Percentiles rank a stretch among this genome's conserved stretches.
phyloP scores from a whole-genome alignment of 64 coral and sea anemone genomes.

The Acropora tenuis region DNA sequence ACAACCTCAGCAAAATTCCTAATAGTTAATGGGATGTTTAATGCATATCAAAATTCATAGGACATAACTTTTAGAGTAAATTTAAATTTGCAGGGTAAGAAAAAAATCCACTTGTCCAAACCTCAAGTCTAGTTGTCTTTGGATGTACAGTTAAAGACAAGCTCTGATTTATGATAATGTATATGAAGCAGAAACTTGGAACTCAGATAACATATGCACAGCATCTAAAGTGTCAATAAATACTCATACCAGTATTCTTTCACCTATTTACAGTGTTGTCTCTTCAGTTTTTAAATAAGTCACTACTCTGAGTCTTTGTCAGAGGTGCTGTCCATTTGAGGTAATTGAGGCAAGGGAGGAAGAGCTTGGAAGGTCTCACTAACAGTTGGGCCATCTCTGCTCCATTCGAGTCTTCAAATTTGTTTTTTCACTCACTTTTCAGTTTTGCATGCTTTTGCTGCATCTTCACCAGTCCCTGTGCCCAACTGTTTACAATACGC shows the following conservation, averaged over 20 bases:
- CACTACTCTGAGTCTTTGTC: conserved; percentile 25
- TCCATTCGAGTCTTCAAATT: conserved; percentile 38
- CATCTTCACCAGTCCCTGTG: neutral
- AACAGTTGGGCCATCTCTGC: conserved; percentile 38
- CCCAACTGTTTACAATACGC: neutral
- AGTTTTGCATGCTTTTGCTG: neutral
- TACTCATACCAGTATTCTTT: conserved; percentile 8
- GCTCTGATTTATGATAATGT: conserved; percentile 11
- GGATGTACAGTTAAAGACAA: conserved; percentile 18
- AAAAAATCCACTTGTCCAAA: conserved; percentile 16
- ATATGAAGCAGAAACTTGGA: neutral
- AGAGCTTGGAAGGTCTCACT: conserved; percentile 31
- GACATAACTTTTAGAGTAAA: too few relatives aligned
- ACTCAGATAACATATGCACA: conserved; percentile 1
- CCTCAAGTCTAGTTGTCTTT: conserved; percentile 21
- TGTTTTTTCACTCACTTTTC: conserved; percentile 8
- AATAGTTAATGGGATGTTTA: too few relatives aligned
- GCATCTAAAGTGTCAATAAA: conserved; percentile 17
- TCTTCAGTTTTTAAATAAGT: conserved; percentile 8
- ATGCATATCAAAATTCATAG: too few relatives aligned
- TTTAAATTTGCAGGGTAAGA: too few relatives aligned
- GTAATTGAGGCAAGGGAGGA: conserved; percentile 32
- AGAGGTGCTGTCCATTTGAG: conserved; percentile 20
- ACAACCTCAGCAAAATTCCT: too few relatives aligned
- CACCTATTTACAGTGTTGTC: conserved; percentile 25